phyloP scores from a whole-genome alignment of 2,113 vertebrate genomes.

The Psilopsiagon aymara region DNA sequence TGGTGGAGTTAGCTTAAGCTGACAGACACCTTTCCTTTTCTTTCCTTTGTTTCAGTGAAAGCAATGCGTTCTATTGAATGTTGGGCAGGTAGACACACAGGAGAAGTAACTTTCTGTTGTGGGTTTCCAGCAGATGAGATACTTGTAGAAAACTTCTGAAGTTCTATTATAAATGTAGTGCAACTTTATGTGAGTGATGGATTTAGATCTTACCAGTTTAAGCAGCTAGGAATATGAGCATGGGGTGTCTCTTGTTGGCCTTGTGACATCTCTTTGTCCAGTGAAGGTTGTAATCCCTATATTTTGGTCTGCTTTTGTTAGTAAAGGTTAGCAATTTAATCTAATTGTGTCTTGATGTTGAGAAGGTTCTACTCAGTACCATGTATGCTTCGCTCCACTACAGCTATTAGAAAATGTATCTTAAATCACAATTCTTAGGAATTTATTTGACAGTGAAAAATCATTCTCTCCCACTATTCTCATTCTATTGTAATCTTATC shows the following conservation, averaged over 20 bases:
- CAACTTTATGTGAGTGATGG: neutral
- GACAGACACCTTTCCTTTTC: neutral
- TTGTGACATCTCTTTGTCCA: neutral
- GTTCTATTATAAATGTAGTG: neutral
- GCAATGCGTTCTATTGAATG: neutral
- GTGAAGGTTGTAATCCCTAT: neutral
- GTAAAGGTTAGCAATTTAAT: neutral
- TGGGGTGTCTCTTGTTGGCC: neutral
- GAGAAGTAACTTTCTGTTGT: neutral
- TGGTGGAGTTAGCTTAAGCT: neutral
- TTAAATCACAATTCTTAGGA: neutral
- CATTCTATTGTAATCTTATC: neutral
- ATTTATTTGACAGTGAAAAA: neutral
- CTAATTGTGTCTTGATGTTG: neutral
- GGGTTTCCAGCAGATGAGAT: neutral
- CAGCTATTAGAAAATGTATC: neutral
- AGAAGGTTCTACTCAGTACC: neutral
- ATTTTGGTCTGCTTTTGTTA: neutral
- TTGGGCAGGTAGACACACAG: neutral
- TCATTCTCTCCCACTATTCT: neutral
- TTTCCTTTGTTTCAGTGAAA: neutral
- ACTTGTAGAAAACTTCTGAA: neutral
- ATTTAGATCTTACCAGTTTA: neutral
- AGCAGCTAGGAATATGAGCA: neutral
- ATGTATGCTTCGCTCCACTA: neutral